phyloP scores from a whole-genome alignment of 2,113 vertebrate genomes.

The Turdus rufiventris region DNA sequence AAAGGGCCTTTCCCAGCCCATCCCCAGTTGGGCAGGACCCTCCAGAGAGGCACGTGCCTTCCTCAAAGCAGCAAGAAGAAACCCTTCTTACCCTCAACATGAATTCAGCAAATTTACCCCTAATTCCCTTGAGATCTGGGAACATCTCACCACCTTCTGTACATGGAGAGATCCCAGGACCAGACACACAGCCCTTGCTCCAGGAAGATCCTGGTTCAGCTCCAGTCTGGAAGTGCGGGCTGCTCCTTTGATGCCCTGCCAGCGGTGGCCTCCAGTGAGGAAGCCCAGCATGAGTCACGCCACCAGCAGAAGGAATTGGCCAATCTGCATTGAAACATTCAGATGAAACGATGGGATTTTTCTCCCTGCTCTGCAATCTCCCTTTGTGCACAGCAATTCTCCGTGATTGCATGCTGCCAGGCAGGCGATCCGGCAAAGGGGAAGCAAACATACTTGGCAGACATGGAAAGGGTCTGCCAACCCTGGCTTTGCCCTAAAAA shows the following conservation, averaged over 20 bases:
- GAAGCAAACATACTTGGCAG: background rate
- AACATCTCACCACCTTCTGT: background rate
- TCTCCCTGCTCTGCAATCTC: background rate
- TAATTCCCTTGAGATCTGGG: background rate
- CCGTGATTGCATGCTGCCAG: background rate
- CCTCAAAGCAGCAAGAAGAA: background rate
- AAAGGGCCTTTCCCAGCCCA: background rate
- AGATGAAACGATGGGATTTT: background rate
- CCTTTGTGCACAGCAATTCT: background rate
- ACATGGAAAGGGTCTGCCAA: background rate
- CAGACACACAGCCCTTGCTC: background rate
- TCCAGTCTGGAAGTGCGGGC: background rate
- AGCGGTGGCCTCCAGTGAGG: constrained; percentile 24
- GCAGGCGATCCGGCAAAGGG: fast-evolving
- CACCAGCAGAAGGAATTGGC: background rate
- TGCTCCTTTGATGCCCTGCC: constrained; percentile 33
- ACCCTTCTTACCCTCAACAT: background rate
- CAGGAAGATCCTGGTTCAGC: background rate
- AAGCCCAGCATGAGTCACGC: background rate
- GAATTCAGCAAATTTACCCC: background rate
- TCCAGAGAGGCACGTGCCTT: fast-evolving
- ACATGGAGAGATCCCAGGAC: background rate
- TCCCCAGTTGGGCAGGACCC: background rate
- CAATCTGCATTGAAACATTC: background rate
- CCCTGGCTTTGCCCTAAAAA: background rate